Conservation (phyloP, 2,888 invertebrate species). For the Clistopyga incitator region DNA sequence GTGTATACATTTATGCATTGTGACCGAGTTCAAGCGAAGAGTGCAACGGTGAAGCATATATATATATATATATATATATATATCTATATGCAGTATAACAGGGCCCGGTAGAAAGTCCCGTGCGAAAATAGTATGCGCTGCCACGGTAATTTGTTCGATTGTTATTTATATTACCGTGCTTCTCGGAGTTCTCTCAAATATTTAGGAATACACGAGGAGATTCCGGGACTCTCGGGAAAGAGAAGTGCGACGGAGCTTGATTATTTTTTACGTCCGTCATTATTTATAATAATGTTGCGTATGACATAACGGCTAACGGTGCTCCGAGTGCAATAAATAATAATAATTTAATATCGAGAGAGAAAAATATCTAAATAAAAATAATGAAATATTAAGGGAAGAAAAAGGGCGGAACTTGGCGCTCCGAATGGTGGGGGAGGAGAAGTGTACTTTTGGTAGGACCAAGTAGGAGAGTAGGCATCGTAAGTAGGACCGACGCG, state of each 20-base stretch:
- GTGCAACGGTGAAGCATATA: constrained; percentile 26
- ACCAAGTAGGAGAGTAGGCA: constrained; percentile 53
- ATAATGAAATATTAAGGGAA: too few species aligned
- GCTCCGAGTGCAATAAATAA: too few species aligned
- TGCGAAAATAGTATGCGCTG: constrained; percentile 53
- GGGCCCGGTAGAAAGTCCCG: constrained; percentile 56
- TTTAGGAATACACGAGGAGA: constrained; percentile 50
- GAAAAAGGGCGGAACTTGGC: too few species aligned
- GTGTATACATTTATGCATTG: constrained; percentile 3
- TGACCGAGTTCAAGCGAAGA: constrained; percentile 5
- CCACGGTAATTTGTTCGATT: constrained; percentile 63
- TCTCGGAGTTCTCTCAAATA: constrained; percentile 43
- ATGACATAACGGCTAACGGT: too few species aligned
- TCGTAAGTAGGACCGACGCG: constrained; percentile 76
- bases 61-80: constrained; percentile 12
- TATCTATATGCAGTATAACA: constrained; percentile 15
- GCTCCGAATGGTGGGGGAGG: background rate
- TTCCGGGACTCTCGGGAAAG: background rate
- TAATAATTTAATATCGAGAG: too few species aligned
- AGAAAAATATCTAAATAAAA: too few species aligned
- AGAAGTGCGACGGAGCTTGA: constrained; percentile 45
- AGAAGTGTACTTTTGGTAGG: constrained; percentile 6
- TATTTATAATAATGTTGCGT: constrained; percentile 35
- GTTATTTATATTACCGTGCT: constrained; percentile 60
- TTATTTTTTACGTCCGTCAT: constrained; percentile 50